Evolutionary conservation across 2,113 vertebrate genomes (phyloP).

Genomic region (Fregetta grallaria): DNA sequence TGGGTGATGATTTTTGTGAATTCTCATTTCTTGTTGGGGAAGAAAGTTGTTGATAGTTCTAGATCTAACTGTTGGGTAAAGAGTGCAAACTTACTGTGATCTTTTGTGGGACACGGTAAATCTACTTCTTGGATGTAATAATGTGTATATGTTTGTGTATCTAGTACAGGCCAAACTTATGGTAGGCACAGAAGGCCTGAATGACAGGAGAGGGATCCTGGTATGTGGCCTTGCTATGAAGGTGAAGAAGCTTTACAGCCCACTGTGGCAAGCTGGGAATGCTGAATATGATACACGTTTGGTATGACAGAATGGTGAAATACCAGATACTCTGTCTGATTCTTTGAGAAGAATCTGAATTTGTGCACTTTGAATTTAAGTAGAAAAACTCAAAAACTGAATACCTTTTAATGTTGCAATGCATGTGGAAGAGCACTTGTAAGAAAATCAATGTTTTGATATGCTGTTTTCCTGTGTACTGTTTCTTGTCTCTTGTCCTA

Average conservation of each 20-base stretch:
- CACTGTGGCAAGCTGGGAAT: background rate
- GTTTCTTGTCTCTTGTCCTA: background rate
- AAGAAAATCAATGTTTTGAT: background rate
- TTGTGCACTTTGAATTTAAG: background rate
- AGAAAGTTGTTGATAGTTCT: background rate
- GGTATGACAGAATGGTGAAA: background rate
- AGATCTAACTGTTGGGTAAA: background rate
- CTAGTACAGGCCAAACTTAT: background rate
- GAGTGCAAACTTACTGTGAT: background rate
- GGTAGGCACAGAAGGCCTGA: background rate
- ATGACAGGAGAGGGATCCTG: background rate
- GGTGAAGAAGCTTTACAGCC: background rate
- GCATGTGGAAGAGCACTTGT: background rate
- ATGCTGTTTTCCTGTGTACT: background rate
- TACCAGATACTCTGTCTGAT: background rate
- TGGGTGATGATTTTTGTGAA: background rate
- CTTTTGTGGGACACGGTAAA: background rate
- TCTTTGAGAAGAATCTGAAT: background rate
- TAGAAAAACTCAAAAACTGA: background rate
- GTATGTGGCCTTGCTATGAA: background rate
- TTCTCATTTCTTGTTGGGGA: background rate
- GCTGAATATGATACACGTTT: fast-evolving
- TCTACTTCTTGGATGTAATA: background rate
- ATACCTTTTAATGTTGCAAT: background rate
- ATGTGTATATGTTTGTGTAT: background rate